Percentiles rank a stretch among this genome's conserved stretches.
Conservation (phyloP, 2,888 invertebrate genomes). For the Itoplectis maculator region DNA sequence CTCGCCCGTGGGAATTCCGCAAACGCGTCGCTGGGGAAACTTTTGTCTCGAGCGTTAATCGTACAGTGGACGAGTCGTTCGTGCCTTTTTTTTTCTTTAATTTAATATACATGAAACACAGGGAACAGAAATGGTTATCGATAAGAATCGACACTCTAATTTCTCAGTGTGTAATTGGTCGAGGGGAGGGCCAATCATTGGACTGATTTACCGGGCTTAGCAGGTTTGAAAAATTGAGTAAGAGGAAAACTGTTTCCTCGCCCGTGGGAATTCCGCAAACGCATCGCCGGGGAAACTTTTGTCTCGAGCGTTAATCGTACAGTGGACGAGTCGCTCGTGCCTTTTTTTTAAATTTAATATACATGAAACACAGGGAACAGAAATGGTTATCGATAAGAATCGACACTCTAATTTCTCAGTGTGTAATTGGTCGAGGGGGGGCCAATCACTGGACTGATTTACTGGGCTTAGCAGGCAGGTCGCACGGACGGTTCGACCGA, state of each 20-base stretch:
- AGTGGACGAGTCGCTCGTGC: neutral
- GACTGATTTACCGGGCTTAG: neutral
- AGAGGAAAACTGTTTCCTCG: neutral
- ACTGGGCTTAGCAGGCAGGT: neutral
- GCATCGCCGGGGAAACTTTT: neutral
- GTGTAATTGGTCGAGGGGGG: conserved; percentile 76
- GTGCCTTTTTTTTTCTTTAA: neutral
- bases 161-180: conserved; percentile 69
- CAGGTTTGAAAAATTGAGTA: conserved; percentile 29
- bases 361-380: neutral
- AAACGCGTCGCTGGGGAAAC: neutral
- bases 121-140: neutral
- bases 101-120: neutral
- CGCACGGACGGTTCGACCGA: neutral
- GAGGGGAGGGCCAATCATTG: conserved; percentile 76
- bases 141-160: neutral
- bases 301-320: neutral
- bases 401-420: neutral
- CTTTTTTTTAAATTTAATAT: neutral
- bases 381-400: neutral
- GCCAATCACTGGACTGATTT: conserved; percentile 71
- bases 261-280: no score
- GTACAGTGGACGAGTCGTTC: neutral
- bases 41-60: neutral
- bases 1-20: no score